Base-by-base conservation (phyloP, 1,140 invertebrate genomes). In the Anthonomus grandis region DNA sequence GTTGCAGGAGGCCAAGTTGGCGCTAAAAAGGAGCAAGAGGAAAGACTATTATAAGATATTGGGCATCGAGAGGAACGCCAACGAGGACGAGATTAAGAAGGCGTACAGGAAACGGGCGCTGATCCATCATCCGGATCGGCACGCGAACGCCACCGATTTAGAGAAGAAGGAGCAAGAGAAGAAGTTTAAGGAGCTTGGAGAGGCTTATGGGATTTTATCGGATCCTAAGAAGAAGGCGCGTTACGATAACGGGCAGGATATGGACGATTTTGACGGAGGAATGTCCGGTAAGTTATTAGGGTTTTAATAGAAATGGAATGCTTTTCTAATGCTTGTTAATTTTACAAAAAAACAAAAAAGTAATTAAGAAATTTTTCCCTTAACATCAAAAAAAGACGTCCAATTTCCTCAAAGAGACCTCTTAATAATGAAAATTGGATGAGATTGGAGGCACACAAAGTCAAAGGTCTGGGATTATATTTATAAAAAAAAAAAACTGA, bases 11-110 rank as follows among this genome's bases (percentile, higher is more conserved):
- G 93, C 94, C 0, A 95, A 96, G 77, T 72, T 91, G 36, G 86
- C 87, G 21, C 72, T 96, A 42, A 94, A 93, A 71, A 90, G 83
- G 76, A 91, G 90, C 0, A 96, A 96, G 80, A 89, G 93, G 47
- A 98, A 98, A 80, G 95, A 98, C 74, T 98, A 97, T 76, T 98
- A 98, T 69, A 95, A 96, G 75, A 95, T 96, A 65, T 78, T 99
- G 31, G 94, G 95, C 13, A 78, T 98, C 24, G 79, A 85, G 0
- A 90, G 89, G 66, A 86, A 79, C 69, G 93, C 95, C 3, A 84
- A 83, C 2, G 90, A 91, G 38, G 93, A 96, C 70, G 95, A 98
- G 67, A 95, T 98, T 48, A 98, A 97, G 70, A 95, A 95, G 74
- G 92, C 91, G 6, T 98, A 98, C 70, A 85, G 91, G 56, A 96